Evolutionary conservation across 2,888 invertebrate species (phyloP).

Genomic region (Machimus rusticus): DNA sequence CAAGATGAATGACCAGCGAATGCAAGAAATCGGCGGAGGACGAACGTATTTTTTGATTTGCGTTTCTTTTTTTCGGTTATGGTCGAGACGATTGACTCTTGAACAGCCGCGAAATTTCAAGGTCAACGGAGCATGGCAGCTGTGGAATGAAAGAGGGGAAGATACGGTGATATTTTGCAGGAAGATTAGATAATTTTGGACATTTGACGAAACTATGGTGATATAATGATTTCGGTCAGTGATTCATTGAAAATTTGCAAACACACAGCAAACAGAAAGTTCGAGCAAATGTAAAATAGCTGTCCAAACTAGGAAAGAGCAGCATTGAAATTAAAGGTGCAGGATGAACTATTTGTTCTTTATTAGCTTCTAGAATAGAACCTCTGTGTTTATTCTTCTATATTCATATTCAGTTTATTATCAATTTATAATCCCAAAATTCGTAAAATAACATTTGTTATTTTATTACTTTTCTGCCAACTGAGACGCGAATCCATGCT

Average conservation of each 20-base stretch:
- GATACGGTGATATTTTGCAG: background rate
- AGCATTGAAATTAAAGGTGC: too few relatives aligned
- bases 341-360: too few relatives aligned
- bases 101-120: background rate
- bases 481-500: too few relatives aligned
- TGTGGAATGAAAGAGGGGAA: background rate
- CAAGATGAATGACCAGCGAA: background rate
- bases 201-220: background rate
- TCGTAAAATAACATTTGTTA: too few relatives aligned
- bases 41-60: background rate
- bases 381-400: too few relatives aligned
- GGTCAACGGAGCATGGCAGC: background rate
- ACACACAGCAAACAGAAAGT: background rate
- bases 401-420: too few relatives aligned
- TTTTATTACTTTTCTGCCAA: too few relatives aligned
- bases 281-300: background rate
- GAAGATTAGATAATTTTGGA: background rate
- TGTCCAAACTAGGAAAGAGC: too few relatives aligned
- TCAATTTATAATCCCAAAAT: too few relatives aligned
- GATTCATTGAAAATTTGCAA: background rate
- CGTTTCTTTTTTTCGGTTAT: background rate
- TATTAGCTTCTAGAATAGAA: too few relatives aligned
- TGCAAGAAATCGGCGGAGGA: background rate
- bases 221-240: background rate
- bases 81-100: background rate